These are phyloP conservation scores for Catajapyx aquilonaris DNA, from an alignment of 1,140 invertebrate genomes.

Conservation along the genomic window DNA sequence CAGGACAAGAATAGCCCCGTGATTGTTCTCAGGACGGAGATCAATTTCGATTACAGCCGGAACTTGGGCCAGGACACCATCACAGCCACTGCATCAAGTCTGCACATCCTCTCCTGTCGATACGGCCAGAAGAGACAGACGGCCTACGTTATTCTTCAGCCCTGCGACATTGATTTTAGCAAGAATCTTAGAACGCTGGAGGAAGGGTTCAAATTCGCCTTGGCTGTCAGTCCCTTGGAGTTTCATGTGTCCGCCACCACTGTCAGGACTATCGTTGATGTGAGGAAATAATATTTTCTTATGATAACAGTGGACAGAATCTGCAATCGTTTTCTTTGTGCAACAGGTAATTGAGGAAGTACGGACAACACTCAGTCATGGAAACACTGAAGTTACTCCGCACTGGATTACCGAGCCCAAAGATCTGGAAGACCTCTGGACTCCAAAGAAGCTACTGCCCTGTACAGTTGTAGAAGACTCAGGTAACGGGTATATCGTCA, in stretches of 20 bases:
- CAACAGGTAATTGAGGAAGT: conserved; percentile 18
- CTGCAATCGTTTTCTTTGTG: conserved; percentile 3
- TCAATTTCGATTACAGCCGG: conserved; percentile 45
- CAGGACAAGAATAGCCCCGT: conserved; percentile 43
- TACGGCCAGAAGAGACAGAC: conserved; percentile 2
- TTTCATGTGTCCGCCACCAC: conserved; percentile 50
- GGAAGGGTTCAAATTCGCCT: conserved; percentile 33
- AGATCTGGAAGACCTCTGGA: conserved; percentile 43
- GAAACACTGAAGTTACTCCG: conserved; percentile 1
- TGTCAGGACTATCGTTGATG: conserved; percentile 39
- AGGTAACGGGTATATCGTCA: conserved; percentile 15
- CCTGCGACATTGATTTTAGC: conserved; percentile 48
- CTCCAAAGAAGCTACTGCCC: conserved; percentile 35
- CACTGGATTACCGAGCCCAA: conserved; percentile 12
- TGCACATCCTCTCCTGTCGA: conserved; percentile 40
- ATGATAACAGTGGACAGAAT: background rate
- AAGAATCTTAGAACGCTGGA: conserved; percentile 34
- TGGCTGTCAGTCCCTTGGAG: conserved; percentile 39
- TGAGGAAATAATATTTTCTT: conserved; percentile 16
- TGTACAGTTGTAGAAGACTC: conserved; percentile 19
- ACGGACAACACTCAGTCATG: conserved; percentile 4
- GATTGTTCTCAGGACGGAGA: conserved; percentile 46
- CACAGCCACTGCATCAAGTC: conserved; percentile 35
- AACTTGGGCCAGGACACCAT: conserved; percentile 41
- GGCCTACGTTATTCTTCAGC: conserved; percentile 27